These are phyloP conservation scores for Spermophilus dauricus DNA, from an alignment of 2,113 vertebrate species.

Conservation along the genomic window DNA sequence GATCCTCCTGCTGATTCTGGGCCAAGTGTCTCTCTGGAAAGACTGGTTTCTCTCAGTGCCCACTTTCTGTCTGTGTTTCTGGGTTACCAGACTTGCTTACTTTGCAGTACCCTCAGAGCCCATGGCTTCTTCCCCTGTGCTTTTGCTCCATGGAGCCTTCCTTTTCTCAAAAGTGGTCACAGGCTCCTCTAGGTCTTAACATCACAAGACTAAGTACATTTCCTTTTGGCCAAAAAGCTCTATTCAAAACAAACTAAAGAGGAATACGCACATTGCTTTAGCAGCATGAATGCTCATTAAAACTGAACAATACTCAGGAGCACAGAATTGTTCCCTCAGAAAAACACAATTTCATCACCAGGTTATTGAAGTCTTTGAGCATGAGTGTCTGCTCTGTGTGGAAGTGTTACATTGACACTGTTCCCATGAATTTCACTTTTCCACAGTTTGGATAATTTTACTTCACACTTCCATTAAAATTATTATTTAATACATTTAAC, in stretches of 20 bases:
- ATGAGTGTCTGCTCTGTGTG: neutral
- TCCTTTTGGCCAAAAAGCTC: conserved; percentile 16
- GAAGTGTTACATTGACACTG: neutral
- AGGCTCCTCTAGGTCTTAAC: neutral
- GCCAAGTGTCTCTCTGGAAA: neutral
- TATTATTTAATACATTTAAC: conserved; percentile 30
- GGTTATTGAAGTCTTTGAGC: neutral
- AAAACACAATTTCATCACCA: neutral
- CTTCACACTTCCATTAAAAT: conserved; percentile 13
- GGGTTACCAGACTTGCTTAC: conserved; percentile 32
- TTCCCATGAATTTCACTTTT: neutral
- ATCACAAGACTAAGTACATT: conserved; percentile 18
- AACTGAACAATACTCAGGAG: neutral
- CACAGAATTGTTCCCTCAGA: neutral
- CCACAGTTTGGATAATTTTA: neutral
- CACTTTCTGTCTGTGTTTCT: conserved; percentile 39
- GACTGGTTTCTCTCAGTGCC: neutral
- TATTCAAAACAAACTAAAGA: conserved; percentile 35
- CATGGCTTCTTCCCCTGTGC: neutral
- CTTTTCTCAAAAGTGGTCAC: conserved; percentile 25
- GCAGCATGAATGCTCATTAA: conserved; percentile 17
- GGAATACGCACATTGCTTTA: conserved; percentile 17
- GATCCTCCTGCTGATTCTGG: neutral
- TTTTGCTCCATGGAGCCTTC: neutral
- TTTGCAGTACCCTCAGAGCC: neutral